phyloP scores from a whole-genome alignment of 1,140 invertebrate species.

The Heliothis virescens region DNA sequence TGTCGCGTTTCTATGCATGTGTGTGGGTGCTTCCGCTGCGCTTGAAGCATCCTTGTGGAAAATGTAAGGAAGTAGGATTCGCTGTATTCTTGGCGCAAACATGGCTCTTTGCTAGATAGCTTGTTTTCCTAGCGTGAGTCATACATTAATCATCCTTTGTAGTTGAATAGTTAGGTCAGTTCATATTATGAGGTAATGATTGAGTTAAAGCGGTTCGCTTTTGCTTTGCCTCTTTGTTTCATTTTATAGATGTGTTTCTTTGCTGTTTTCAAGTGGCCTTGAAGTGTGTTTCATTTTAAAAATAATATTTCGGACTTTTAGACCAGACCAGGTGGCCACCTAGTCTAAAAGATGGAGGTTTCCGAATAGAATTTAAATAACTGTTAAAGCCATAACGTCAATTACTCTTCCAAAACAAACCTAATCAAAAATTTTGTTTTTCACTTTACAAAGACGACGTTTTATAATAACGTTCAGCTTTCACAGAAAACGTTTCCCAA shows the following conservation, averaged over 20 bases:
- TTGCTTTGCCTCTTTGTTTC: constrained; percentile 4
- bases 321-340: too few species aligned
- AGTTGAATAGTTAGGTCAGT: constrained; percentile 7
- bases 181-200: constrained; percentile 14
- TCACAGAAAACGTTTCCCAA: not conserved
- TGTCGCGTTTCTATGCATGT: not conserved
- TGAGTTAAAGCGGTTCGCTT: not conserved
- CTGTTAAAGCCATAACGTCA: too few species aligned
- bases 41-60: constrained; percentile 28
- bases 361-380: not conserved
- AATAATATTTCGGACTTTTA: too few species aligned
- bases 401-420: too few species aligned
- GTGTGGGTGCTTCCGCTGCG: constrained; percentile 17
- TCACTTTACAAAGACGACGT: too few species aligned
- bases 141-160: constrained; percentile 21
- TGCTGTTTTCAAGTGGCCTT: not conserved
- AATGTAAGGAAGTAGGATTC: constrained; percentile 41
- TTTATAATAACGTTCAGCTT: too few species aligned
- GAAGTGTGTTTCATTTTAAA: too few species aligned
- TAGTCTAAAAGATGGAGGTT: not conserved
- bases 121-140: constrained; percentile 25
- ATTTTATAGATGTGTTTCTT: not conserved
- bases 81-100: constrained; percentile 17
- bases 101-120: constrained; percentile 22
- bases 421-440: too few species aligned